A percentile compares a stretch with the other conserved stretches of the same genome.
Conservation (phyloP, 2,797 vertebrate species). For the Oreochromis mossambicus region DNA sequence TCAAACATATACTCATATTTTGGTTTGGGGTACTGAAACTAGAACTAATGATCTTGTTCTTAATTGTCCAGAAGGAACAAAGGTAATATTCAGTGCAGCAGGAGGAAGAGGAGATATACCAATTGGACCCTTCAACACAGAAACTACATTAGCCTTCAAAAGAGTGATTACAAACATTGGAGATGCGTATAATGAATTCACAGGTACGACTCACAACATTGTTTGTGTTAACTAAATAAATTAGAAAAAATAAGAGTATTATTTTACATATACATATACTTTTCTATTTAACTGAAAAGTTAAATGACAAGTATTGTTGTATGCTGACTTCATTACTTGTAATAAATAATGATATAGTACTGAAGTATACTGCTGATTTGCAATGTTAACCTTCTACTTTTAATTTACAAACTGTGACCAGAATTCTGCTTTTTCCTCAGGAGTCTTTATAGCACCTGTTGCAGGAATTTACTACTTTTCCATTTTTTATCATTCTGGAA, state of each 20-base stretch:
- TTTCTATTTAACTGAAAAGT: not conserved
- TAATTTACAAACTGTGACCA: not conserved
- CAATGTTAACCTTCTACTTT: not conserved
- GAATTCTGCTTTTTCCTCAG: not conserved
- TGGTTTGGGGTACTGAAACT: not conserved
- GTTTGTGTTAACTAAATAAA: not conserved
- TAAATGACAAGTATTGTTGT: not conserved
- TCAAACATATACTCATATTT: not conserved
- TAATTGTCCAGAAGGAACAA: not conserved
- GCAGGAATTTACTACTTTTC: slow-evolving; percentile 4
- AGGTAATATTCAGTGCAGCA: not conserved
- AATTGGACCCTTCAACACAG: not conserved
- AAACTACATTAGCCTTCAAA: not conserved
- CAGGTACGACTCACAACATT: not conserved
- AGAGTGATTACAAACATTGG: not conserved
- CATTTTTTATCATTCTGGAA: not conserved
- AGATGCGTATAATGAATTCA: not conserved
- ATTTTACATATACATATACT: not conserved
- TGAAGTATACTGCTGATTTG: not conserved
- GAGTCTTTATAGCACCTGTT: slow-evolving; percentile 5
- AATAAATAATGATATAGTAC: not conserved
- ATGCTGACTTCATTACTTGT: not conserved
- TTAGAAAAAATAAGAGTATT: not conserved
- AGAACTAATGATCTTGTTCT: not conserved
- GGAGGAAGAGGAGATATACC: not conserved